These are phyloP conservation scores for Melanotaenia maccullochi DNA, from an alignment of 2,797 vertebrate genomes.

Conservation along the genomic window DNA sequence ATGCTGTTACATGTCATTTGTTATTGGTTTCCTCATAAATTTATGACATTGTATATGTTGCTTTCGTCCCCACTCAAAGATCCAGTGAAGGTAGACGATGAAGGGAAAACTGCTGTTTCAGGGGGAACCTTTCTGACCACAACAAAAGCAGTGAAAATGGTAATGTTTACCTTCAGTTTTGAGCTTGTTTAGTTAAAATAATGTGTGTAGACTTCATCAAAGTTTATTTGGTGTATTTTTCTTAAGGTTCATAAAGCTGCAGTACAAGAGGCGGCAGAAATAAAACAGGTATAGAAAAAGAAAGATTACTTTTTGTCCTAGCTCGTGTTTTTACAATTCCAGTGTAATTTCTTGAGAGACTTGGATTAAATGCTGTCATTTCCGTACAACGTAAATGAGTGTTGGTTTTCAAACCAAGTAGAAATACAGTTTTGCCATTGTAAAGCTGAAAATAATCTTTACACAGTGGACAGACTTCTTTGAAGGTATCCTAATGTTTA, in stretches of 20 bases:
- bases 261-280: background rate
- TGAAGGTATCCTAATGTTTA: too few species aligned
- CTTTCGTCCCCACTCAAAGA: conserved; percentile 27
- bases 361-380: background rate
- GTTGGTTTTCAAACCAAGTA: too few species aligned
- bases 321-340: background rate
- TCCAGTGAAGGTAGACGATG: background rate
- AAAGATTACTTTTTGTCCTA: background rate
- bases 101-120: background rate
- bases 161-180: conserved; percentile 18
- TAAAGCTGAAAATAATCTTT: too few species aligned
- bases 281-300: conserved; percentile 26
- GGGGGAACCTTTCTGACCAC: background rate
- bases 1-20: background rate
- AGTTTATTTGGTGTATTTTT: background rate
- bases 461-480: too few species aligned
- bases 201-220: background rate
- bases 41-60: background rate
- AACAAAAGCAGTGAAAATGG: conserved; percentile 49
- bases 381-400: too few species aligned
- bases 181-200: background rate
- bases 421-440: too few species aligned
- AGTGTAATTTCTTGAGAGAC: background rate
- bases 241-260: background rate
- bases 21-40: background rate